Percentiles rank a stretch among this genome's conserved stretches.
Evolutionary conservation across 2,888 invertebrate genomes (phyloP).

Genomic region (Metellina segmentata): DNA sequence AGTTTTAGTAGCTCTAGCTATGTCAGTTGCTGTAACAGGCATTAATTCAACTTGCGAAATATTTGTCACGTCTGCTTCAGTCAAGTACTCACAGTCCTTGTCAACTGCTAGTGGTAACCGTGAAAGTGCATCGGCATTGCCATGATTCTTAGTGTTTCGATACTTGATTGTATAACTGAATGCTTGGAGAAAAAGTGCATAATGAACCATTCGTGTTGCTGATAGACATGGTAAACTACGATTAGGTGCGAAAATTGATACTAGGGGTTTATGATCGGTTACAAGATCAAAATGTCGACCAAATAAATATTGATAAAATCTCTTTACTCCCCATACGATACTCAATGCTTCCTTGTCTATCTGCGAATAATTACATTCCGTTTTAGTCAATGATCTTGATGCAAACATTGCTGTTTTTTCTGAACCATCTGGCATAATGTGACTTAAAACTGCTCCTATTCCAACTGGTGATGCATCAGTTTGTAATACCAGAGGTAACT

Average conservation of each 20-base stretch:
- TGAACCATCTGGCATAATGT: constrained; percentile 79
- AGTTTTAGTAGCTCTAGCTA: constrained; percentile 65
- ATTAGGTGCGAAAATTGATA: constrained; percentile 64
- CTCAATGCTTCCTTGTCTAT: constrained; percentile 80
- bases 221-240: constrained; percentile 65
- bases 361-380: constrained; percentile 80
- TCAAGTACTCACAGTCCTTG: constrained; percentile 46
- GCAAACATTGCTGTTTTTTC: constrained; percentile 81
- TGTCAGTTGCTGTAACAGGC: constrained; percentile 65
- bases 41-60: constrained; percentile 60
- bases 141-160: constrained; percentile 62
- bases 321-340: constrained; percentile 79
- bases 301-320: constrained; percentile 78
- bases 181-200: constrained; percentile 64
- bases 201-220: constrained; percentile 60
- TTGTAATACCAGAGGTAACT: constrained; percentile 78
- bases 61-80: constrained; percentile 61
- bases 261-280: constrained; percentile 64
- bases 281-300: constrained; percentile 14
- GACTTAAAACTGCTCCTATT: constrained; percentile 80
- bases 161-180: constrained; percentile 63
- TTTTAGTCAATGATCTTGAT: constrained; percentile 79
- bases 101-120: constrained; percentile 60
- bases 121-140: constrained; percentile 62
- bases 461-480: constrained; percentile 80